A percentile compares a stretch with the other conserved stretches of the same genome.
These are phyloP conservation scores for Hypomecis punctinalis DNA, from an alignment of 2,888 invertebrate species.

Conservation along the genomic window DNA sequence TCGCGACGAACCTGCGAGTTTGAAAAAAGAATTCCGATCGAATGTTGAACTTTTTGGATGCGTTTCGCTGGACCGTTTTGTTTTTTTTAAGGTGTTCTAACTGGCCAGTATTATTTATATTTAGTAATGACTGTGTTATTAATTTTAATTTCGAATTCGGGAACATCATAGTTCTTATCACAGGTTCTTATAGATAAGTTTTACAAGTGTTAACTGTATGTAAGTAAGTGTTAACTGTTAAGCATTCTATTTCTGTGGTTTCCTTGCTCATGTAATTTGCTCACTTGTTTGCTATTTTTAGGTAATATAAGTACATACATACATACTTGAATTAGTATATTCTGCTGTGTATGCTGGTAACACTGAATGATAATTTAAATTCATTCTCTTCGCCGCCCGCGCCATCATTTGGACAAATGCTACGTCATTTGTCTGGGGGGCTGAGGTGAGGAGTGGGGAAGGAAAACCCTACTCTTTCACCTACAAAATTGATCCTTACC, in stretches of 20 bases:
- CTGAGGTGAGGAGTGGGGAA: slow-evolving; percentile 64
- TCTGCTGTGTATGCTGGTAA: slow-evolving; percentile 78
- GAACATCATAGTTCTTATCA: neutral
- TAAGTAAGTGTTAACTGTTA: too few relatives aligned
- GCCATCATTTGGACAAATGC: slow-evolving; percentile 86
- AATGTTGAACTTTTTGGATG: slow-evolving; percentile 35
- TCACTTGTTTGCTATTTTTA: slow-evolving; percentile 17
- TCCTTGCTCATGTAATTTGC: neutral
- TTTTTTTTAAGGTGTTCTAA: neutral
- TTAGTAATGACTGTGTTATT: neutral
- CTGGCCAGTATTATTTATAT: slow-evolving; percentile 27
- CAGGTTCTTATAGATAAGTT: too few relatives aligned
- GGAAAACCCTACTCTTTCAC: slow-evolving; percentile 49
- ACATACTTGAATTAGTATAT: slow-evolving; percentile 72
- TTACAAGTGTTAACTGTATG: too few relatives aligned
- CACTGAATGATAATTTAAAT: slow-evolving; percentile 86
- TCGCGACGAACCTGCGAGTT: slow-evolving; percentile 57
- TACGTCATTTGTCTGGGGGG: slow-evolving; percentile 84
- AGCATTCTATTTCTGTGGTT: neutral
- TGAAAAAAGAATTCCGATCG: slow-evolving; percentile 59
- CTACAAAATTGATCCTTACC: slow-evolving; percentile 58
- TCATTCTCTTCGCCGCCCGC: slow-evolving; percentile 86
- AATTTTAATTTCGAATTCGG: neutral
- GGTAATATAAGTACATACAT: slow-evolving; percentile 55
- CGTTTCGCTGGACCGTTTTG: neutral